Percentiles rank a stretch among this genome's conserved stretches.
Conservation (phyloP, 2,888 invertebrate genomes). For the Drepanosiphum platanoidis region DNA sequence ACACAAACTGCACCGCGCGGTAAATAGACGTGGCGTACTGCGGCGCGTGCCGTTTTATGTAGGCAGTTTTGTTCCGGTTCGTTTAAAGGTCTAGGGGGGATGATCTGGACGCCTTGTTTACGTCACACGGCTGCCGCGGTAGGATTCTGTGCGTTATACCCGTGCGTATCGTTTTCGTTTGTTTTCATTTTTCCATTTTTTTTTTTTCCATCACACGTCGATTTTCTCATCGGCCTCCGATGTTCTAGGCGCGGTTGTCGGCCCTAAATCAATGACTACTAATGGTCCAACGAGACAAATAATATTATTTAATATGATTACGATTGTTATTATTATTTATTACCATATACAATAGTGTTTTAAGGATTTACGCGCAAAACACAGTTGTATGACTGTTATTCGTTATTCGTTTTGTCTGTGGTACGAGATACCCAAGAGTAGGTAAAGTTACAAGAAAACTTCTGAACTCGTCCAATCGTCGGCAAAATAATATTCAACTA, state of each 20-base stretch:
- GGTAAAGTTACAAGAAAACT: too few species aligned
- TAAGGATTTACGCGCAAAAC: too few species aligned
- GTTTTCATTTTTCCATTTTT: neutral
- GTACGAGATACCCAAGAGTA: too few species aligned
- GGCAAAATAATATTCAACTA: too few species aligned
- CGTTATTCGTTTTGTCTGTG: too few species aligned
- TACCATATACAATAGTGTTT: too few species aligned
- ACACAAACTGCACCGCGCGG: slow-evolving; percentile 31
- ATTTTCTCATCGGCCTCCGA: neutral
- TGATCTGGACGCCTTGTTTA: slow-evolving; percentile 45
- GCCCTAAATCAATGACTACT: too few species aligned
- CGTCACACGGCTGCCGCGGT: slow-evolving; percentile 26
- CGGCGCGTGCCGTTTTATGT: slow-evolving; percentile 55
- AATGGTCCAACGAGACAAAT: too few species aligned
- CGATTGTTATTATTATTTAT: too few species aligned
- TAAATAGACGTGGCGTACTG: slow-evolving; percentile 42
- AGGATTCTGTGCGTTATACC: neutral
- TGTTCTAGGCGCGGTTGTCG: neutral
- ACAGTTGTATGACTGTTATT: too few species aligned
- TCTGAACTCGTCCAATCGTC: too few species aligned
- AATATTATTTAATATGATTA: too few species aligned
- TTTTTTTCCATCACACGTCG: neutral
- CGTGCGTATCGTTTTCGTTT: neutral
- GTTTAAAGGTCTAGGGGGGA: slow-evolving; percentile 60
- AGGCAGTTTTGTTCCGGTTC: slow-evolving; percentile 57